These are phyloP conservation scores for Araneus ventricosus DNA, from an alignment of 1,140 invertebrate genomes.

Conservation along the genomic window DNA sequence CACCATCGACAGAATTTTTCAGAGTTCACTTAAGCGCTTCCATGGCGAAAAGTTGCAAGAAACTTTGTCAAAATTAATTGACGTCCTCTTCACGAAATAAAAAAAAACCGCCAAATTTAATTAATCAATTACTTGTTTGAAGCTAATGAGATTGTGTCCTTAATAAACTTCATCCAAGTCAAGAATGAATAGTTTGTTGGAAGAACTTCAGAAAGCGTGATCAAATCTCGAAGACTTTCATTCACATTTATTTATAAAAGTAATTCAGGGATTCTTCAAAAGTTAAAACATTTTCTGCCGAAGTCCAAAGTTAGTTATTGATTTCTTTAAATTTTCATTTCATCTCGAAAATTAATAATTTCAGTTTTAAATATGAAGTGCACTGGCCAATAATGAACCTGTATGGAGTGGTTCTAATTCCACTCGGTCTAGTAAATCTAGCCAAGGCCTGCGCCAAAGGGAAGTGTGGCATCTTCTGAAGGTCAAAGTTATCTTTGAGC, in stretches of 20 bases:
- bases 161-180: slow-evolving; percentile 37
- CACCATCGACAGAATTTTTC: background rate
- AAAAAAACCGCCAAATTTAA: slow-evolving; percentile 51
- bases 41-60: background rate
- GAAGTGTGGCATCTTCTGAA: too few species aligned
- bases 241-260: background rate
- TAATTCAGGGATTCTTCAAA: too few species aligned
- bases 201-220: background rate
- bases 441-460: too few species aligned
- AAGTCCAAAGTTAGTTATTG: too few species aligned
- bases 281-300: too few species aligned
- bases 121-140: slow-evolving; percentile 62
- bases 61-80: slow-evolving; percentile 53
- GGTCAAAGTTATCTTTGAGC: too few species aligned
- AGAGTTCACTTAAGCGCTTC: background rate
- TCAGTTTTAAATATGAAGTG: too few species aligned
- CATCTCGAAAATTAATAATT: too few species aligned
- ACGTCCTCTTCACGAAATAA: slow-evolving; percentile 29
- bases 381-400: too few species aligned
- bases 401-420: too few species aligned
- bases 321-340: too few species aligned
- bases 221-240: background rate
- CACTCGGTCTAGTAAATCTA: too few species aligned
- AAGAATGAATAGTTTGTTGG: background rate
- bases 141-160: slow-evolving; percentile 60